Percentiles rank a stretch among this genome's conserved stretches.
phyloP scores from a whole-genome alignment of 2,113 vertebrate species.

The Bostrychus sinensis region DNA sequence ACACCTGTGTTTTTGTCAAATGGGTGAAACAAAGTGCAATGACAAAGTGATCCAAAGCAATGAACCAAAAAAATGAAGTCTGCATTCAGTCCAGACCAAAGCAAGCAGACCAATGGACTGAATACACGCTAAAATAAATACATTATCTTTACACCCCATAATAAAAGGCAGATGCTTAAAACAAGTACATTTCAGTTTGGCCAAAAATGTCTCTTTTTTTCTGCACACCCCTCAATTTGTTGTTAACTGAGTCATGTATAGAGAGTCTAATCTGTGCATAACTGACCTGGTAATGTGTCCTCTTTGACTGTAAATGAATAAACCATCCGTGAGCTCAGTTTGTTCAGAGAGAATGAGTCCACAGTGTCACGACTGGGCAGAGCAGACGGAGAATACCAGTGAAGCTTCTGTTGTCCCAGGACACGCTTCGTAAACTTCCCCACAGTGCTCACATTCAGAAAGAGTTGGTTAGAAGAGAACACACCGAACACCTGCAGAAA shows the following conservation, averaged over 20 bases:
- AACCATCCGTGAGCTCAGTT: constrained; percentile 61
- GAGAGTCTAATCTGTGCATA: background rate
- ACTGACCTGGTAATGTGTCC: constrained; percentile 77
- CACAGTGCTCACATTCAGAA: constrained; percentile 31
- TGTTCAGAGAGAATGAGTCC: constrained; percentile 38
- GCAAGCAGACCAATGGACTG: too few species aligned
- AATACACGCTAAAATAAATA: too few species aligned
- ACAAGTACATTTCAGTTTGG: too few species aligned
- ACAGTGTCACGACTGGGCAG: constrained; percentile 22
- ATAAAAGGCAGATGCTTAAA: too few species aligned
- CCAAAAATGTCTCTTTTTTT: too few species aligned
- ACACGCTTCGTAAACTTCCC: constrained; percentile 34
- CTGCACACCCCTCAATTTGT: background rate
- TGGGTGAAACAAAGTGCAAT: too few species aligned
- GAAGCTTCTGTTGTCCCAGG: constrained; percentile 31
- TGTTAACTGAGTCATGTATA: background rate
- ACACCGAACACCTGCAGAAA: constrained; percentile 54
- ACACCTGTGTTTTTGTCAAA: too few species aligned
- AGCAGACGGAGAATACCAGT: constrained; percentile 48
- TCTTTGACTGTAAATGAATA: constrained; percentile 79
- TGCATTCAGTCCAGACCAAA: too few species aligned
- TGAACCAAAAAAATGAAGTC: too few species aligned
- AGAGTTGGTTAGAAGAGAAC: constrained; percentile 26
- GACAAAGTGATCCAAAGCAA: too few species aligned
- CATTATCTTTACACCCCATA: too few species aligned